Evolutionary conservation across 2,113 vertebrate species (phyloP), one percentile per base, ranked within the genome.

Genomic region (Nestor notabilis): DNA sequence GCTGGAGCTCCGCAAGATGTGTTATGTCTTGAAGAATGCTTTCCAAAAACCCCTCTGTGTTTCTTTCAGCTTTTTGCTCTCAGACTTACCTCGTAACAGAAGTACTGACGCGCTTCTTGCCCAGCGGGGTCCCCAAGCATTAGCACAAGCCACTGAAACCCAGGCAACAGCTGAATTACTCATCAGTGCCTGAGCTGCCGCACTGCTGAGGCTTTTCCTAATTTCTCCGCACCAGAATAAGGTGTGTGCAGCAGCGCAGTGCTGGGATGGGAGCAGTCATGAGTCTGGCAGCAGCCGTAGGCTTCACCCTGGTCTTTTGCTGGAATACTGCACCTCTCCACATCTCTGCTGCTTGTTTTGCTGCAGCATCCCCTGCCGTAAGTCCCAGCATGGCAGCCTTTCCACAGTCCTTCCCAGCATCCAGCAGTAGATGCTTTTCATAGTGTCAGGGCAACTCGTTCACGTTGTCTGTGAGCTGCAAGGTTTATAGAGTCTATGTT

Each of bases 81-180:
- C 35, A 37, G n/a, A 11, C 12, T 58, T 35, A 7, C 3, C n/a
- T 63, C 18, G 28, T 39, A 52, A 55, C 24, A 47, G 65, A 31
- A 53, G 21, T 14, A 16, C 0, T 2, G 4, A 19, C 63, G 39
- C 31, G 39, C 21, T 29, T 39, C 27, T 78, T 64, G 20, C 78
- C 52, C 28, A 0, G 0, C 0, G 0, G 11, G 21, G 9, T 77
- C 68, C 25, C 43, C 43, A 41, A 0, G 37, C 44, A 1, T 11
- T 39, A 72, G 12, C 53, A 39, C 16, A 44, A 77, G 24, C 13
- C 11, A 2, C 28, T 3, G 2, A 78, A 70, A 66, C 46, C 21
- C 41, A 52, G 28, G 15, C 31, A 76, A 7, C 9, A 43, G 4
- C 77, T 2, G 0, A 44, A 23, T 55, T 61, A 1, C 6, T 18